phyloP scores from a whole-genome alignment of 2,888 invertebrate genomes.

The Drosophila longiperda region DNA sequence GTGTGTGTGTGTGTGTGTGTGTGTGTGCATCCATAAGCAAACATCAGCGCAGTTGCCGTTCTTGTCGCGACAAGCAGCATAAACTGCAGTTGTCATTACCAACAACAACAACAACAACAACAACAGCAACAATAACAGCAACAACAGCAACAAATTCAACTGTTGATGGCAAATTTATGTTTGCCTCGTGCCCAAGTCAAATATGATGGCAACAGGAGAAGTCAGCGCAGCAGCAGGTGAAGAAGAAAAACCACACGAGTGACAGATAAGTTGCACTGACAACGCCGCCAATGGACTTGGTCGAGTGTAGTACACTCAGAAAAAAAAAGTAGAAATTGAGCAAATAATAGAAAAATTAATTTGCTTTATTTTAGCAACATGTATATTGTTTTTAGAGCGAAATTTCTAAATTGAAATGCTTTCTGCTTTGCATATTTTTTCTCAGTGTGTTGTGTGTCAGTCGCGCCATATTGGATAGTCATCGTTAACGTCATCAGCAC shows the following conservation, averaged over 20 bases:
- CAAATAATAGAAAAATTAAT: not conserved
- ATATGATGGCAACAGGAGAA: constrained; percentile 23
- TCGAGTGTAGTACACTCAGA: constrained; percentile 1
- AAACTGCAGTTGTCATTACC: constrained; percentile 59
- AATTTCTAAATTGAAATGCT: no score
- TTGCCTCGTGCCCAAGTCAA: constrained; percentile 70
- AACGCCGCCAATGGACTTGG: constrained; percentile 35
- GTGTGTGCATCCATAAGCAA: constrained; percentile 13
- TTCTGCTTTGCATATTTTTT: not conserved
- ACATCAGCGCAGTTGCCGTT: constrained; percentile 26
- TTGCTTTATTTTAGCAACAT: not conserved
- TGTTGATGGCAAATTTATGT: constrained; percentile 70
- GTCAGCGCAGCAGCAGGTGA: not conserved
- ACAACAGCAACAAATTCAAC: constrained; percentile 27
- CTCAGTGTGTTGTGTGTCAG: not conserved
- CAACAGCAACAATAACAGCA: constrained; percentile 35
- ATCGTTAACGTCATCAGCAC: constrained; percentile 31
- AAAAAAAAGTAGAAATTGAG: not conserved
- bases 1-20: not conserved
- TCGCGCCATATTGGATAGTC: constrained; percentile 29
- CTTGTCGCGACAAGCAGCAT: constrained; percentile 48
- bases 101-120: constrained; percentile 31
- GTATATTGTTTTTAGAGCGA: not conserved
- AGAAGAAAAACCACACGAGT: constrained; percentile 31
- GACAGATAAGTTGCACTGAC: constrained; percentile 35